Evolutionary conservation across 2,797 vertebrate species (phyloP).

Genomic region (Parauchenoglanis punctatus): DNA sequence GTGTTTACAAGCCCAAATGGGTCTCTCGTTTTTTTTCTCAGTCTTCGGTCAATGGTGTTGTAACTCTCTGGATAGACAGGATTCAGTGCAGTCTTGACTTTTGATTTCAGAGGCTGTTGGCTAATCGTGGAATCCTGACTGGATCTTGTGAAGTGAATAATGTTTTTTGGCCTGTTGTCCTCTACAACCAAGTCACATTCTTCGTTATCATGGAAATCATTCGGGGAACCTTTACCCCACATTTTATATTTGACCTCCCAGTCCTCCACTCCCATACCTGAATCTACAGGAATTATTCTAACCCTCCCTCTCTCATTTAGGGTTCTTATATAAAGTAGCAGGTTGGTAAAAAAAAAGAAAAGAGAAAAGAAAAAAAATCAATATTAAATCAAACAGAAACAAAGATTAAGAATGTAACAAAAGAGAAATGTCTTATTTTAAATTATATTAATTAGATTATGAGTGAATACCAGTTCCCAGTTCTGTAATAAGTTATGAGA

Average conservation of each 20-base stretch:
- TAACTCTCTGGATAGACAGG: slow-evolving; percentile 84
- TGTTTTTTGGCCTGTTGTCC: slow-evolving; percentile 65
- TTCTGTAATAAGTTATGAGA: neutral
- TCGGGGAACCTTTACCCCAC: slow-evolving; percentile 75
- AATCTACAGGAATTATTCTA: slow-evolving; percentile 87
- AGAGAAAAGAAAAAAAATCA: slow-evolving; percentile 64
- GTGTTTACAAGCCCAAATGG: slow-evolving; percentile 56
- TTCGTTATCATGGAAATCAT: slow-evolving; percentile 80
- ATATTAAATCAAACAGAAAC: slow-evolving; percentile 59
- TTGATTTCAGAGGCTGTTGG: slow-evolving; percentile 55
- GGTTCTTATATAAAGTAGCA: slow-evolving; percentile 69
- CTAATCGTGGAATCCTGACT: slow-evolving; percentile 55
- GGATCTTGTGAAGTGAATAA: slow-evolving; percentile 63
- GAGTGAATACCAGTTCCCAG: neutral
- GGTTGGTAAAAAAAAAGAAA: slow-evolving; percentile 29
- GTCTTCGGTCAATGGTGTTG: slow-evolving; percentile 84
- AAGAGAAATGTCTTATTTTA: slow-evolving; percentile 7
- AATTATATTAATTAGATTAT: neutral
- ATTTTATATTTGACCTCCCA: slow-evolving; percentile 82
- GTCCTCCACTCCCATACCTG: slow-evolving; percentile 82
- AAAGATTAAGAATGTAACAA: slow-evolving; percentile 58
- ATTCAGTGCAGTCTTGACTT: slow-evolving; percentile 63
- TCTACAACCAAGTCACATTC: slow-evolving; percentile 67
- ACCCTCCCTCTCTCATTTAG: slow-evolving; percentile 80
- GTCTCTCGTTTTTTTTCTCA: slow-evolving; percentile 79